Evolutionary conservation across 1,140 invertebrate genomes (phyloP).

Genomic region (Camponotus vicinus): DNA sequence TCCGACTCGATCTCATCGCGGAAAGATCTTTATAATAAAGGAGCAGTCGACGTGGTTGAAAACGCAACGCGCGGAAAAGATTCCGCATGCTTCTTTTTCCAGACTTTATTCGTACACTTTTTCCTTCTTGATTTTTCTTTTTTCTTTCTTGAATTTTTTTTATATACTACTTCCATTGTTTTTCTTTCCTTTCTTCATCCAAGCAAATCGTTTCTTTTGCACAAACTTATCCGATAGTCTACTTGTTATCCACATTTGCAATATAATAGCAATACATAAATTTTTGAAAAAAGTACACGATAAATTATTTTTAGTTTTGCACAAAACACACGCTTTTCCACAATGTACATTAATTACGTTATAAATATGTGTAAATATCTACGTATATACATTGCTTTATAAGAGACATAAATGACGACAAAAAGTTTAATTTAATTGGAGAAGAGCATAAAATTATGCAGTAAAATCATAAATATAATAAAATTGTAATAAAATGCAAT

Average conservation of each 20-base stretch:
- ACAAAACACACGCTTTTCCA: not conserved
- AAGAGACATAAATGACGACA: not conserved
- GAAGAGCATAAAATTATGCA: slow-evolving; percentile 6
- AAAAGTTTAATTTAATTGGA: slow-evolving; percentile 25
- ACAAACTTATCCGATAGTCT: not conserved
- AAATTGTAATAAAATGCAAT: slow-evolving; percentile 10
- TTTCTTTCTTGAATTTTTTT: not conserved
- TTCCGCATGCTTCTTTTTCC: not conserved
- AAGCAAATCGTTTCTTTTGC: not conserved
- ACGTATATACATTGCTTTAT: not conserved
- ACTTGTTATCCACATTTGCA: not conserved
- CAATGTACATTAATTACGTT: not conserved
- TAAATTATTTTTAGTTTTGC: not conserved
- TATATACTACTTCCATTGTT: not conserved
- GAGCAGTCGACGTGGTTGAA: slow-evolving; percentile 48
- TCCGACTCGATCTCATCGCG: slow-evolving; percentile 10
- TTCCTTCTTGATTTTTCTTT: not conserved
- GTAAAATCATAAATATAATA: slow-evolving; percentile 2
- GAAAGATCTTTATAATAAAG: slow-evolving; percentile 58
- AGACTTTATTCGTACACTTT: not conserved
- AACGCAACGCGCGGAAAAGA: slow-evolving; percentile 45
- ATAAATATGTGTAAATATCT: not conserved
- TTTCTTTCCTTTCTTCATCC: not conserved
- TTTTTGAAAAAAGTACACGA: not conserved
- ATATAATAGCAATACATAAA: not conserved